A percentile compares a stretch with the other conserved stretches of the same genome.
phyloP scores from a whole-genome alignment of 2,888 invertebrate genomes.

The Chirona hameri region DNA sequence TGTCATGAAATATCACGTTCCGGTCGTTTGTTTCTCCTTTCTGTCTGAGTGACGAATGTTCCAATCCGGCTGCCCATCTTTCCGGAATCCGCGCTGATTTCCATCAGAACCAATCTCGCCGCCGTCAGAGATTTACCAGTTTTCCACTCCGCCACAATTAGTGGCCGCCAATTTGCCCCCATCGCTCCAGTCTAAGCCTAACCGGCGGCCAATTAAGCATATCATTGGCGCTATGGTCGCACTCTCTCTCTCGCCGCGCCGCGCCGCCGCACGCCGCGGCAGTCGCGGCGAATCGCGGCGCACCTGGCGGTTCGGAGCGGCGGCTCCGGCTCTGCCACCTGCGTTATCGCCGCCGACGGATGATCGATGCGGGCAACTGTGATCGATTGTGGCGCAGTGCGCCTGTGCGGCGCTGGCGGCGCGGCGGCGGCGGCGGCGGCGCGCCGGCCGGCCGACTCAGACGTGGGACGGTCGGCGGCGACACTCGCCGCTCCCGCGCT shows the following conservation, averaged over 20 bases:
- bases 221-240: background rate
- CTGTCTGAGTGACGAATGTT: too few relatives aligned
- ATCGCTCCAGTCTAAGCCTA: background rate
- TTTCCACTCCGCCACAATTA: background rate
- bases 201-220: background rate
- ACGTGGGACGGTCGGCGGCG: background rate
- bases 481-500: background rate
- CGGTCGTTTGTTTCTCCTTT: too few relatives aligned
- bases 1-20: too few relatives aligned
- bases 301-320: too few relatives aligned
- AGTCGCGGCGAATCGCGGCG: background rate
- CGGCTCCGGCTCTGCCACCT: conserved; percentile 5
- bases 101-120: background rate
- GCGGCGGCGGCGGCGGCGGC: too few relatives aligned
- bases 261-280: background rate
- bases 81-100: background rate
- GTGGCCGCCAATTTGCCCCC: background rate
- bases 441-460: background rate
- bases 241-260: background rate
- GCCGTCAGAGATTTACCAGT: background rate
- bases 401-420: conserved; percentile 2
- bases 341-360: background rate
- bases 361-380: background rate
- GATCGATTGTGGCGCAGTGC: background rate
- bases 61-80: too few relatives aligned